Evolutionary conservation across 2,797 vertebrate species (phyloP), one percentile per base, ranked within the genome.

Genomic region (Acanthopagrus latus): DNA sequence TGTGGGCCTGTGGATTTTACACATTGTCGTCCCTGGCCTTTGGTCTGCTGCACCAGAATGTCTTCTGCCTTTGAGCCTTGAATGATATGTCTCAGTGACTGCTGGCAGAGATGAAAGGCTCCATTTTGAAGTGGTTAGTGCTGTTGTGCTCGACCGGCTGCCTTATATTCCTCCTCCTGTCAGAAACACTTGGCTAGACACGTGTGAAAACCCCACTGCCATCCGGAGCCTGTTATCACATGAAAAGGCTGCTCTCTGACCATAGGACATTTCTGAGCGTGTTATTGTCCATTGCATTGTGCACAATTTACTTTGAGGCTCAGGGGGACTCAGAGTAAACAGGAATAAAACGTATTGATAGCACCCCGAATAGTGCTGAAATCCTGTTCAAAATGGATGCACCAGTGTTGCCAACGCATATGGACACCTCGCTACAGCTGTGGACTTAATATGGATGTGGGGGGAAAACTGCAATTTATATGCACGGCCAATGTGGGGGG

Each of bases 141-240:
- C 74, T 80, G 84, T 71, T 83, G 85, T 84, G 83, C 85, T 79
- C 33, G 47, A 78, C 70, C 55, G 63, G 68, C 79, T 73, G 81
- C 84, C 88, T 78, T 77, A 81, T 89, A 89, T 91, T 89, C 79
- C 80, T 82, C 60, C 89, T 85, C 78, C 91, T 88, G 90, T 93
- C 89, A 91, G 81, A 89, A 88, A 87, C 81, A 91, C 81, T 89
- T 86, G 87, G 70, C 82, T 63, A 63, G 82, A 87, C 75, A 76
- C 38, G 74, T 81, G 71, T 90, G 80, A 87, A 88, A 87, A 85
- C 57, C 81, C 66, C 13, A 54, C 76, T 81, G 78, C 85, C 83
- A 86, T 80, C 76, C 64, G 16, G 51, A 87, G 80, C 84, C 84
- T 89, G 89, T 93, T 92, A 90, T 89, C 88, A 86, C 83, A 86